These are phyloP conservation scores for Parnassius mnemosyne DNA, from an alignment of 2,888 invertebrate species.

Conservation along the genomic window DNA sequence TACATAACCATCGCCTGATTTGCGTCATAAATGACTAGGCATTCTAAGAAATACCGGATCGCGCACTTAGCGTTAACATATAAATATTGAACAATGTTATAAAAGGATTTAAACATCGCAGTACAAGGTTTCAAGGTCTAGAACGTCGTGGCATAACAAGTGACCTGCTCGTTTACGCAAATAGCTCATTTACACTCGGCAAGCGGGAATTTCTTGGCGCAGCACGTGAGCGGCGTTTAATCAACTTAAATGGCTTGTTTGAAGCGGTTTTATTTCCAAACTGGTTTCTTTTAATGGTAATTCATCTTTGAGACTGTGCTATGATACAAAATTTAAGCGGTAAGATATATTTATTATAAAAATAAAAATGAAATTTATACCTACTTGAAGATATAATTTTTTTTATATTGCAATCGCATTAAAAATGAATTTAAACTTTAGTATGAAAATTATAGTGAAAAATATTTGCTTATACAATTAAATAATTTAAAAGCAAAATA, in stretches of 20 bases:
- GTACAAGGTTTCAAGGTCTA: constrained; percentile 12
- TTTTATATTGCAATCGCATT: no score
- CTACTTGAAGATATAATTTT: no score
- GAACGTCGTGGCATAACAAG: constrained; percentile 17
- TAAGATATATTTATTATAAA: no score
- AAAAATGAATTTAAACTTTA: no score
- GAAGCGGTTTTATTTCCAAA: constrained; percentile 1
- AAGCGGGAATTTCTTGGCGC: constrained; percentile 16
- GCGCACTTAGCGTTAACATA: constrained; percentile 9
- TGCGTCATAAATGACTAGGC: not conserved
- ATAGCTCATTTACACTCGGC: constrained; percentile 11
- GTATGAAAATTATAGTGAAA: no score
- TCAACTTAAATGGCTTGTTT: constrained; percentile 10
- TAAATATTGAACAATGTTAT: constrained; percentile 14
- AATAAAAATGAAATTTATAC: no score
- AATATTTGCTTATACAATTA: no score
- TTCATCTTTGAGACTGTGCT: not conserved
- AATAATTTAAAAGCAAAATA: no score
- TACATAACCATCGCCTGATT: no score
- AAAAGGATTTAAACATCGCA: constrained; percentile 7
- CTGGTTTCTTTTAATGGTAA: constrained; percentile 4
- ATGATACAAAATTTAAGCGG: no score
- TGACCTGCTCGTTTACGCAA: constrained; percentile 20
- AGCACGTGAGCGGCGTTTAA: constrained; percentile 5
- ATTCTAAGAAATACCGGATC: constrained; percentile 13